A percentile compares a stretch with the other conserved stretches of the same genome.
phyloP scores from a whole-genome alignment of 2,888 invertebrate genomes.

The Dicyrtoma fusca region DNA sequence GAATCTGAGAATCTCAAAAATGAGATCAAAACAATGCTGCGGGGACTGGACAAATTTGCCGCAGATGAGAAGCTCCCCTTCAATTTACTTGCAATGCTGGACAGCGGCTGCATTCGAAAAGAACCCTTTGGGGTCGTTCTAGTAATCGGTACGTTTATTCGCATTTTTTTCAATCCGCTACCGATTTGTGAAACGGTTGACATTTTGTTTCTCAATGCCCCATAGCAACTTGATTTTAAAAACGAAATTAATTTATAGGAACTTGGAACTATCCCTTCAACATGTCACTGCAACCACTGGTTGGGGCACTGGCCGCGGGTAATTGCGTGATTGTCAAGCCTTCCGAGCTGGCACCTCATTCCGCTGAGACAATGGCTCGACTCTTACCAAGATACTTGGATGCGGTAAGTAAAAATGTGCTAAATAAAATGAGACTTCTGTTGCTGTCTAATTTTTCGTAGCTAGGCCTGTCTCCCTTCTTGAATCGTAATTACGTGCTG shows the following conservation, averaged over 20 bases:
- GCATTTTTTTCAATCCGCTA: no score
- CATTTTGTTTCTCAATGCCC: no score
- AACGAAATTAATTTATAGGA: background rate
- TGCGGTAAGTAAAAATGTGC: slow-evolving; percentile 32
- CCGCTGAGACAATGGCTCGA: slow-evolving; percentile 60
- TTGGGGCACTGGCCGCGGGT: slow-evolving; percentile 62
- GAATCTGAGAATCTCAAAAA: slow-evolving; percentile 30
- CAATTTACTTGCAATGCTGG: slow-evolving; percentile 30
- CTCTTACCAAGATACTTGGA: slow-evolving; percentile 63
- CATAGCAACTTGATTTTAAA: no score
- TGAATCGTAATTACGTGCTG: no score
- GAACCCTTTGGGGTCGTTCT: slow-evolving; percentile 41
- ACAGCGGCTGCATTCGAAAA: slow-evolving; percentile 28
- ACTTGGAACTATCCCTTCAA: slow-evolving; percentile 63
- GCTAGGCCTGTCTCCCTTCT: no score
- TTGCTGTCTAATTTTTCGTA: no score
- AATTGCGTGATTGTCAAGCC: slow-evolving; percentile 64
- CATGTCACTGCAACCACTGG: slow-evolving; percentile 34
- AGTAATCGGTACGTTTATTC: slow-evolving; percentile 31
- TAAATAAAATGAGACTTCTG: no score
- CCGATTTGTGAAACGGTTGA: no score
- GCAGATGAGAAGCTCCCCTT: slow-evolving; percentile 30
- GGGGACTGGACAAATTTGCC: slow-evolving; percentile 28
- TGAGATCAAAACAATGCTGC: slow-evolving; percentile 11
- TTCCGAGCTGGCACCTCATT: slow-evolving; percentile 62